Base-by-base conservation (phyloP, 2,797 vertebrate genomes). In the Falco berigora region DNA sequence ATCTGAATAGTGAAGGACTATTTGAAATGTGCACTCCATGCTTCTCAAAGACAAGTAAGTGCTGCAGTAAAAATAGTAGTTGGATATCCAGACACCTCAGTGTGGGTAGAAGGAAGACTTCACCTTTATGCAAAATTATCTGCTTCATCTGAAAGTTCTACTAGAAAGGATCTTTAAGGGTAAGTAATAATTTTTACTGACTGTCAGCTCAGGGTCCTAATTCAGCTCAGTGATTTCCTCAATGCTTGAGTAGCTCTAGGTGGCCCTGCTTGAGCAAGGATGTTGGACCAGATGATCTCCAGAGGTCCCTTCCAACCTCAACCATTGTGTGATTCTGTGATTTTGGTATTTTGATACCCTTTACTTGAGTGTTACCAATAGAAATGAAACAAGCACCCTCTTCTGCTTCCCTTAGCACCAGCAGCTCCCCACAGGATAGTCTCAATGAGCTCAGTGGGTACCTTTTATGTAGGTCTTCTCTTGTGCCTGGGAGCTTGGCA, bases 1-100 rank as follows among this genome's bases (percentile, higher is more conserved):
- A 80, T 76, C 80, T 79, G 73, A 89, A 14, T 67, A 68, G 62
- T 8, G 73, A 38, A 79, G 90, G 69, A 36, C 87, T 86, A 2
- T 78, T 75, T 81, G 72, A 93, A 91, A 84, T 76, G 55, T 38
- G 80, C 79, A 20, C 50, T 94, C 69, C 55, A 0, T 36, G 86
- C 88, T 67, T 74, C 88, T 88, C 92, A 90, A 90, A 92, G 92
- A 74, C 49, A 95, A 85, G 5, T 52, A 79, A 73, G 73, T 58
- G 71, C 74, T 95, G 86, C 80, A 67, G 56, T 94, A 58, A 79
- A 86, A 86, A 66, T 22, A 86, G 56, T 50, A 64, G 89, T 58
- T 4, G 2, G 61, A 34, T 90, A 86, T 28, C 68, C 71, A 87
- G 92, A 90, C 28, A 10, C 17, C 71, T 82, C 56, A 53, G 71